Evolutionary conservation across 2,797 vertebrate genomes (phyloP).

Genomic region (Poecilia picta): DNA sequence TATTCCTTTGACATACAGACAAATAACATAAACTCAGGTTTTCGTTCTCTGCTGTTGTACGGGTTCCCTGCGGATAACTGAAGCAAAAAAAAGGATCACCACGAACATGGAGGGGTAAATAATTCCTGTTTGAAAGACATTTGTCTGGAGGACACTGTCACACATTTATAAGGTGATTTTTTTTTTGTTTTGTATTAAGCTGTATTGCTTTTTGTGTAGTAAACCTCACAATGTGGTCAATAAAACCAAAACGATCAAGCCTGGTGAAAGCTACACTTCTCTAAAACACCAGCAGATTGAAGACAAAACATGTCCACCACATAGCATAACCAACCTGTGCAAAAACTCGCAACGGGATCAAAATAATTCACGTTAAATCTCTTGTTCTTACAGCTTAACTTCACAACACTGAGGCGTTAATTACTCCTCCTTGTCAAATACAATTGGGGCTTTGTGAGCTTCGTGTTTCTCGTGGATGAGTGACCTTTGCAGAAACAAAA

Average conservation of each 20-base stretch:
- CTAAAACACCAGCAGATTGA: neutral
- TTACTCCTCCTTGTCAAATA: conserved; percentile 18
- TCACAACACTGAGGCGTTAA: conserved; percentile 18
- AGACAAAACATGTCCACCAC: neutral
- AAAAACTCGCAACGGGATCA: conserved; percentile 5
- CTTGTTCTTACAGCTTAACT: conserved; percentile 16
- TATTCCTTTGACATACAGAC: conserved; percentile 10
- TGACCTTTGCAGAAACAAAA: conserved; percentile 37
- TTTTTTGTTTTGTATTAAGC: neutral
- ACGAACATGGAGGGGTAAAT: conserved; percentile 36
- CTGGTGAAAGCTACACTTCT: neutral
- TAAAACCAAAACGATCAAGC: conserved; percentile 13
- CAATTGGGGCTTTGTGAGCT: conserved; percentile 8
- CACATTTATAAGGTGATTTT: neutral
- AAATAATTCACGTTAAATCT: conserved; percentile 10
- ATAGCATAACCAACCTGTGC: neutral
- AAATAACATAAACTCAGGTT: neutral
- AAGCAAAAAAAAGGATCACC: conserved; percentile 17
- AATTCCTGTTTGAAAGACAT: conserved; percentile 26
- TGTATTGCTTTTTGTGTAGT: neutral
- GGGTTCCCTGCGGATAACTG: conserved; percentile 13
- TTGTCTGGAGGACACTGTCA: conserved; percentile 32
- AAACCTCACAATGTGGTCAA: neutral
- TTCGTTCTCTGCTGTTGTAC: neutral
- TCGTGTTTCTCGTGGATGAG: conserved; percentile 12